Evolutionary conservation across 2,888 invertebrate genomes (phyloP), one percentile per base, ranked within the genome.

Genomic region (Brachyptera putata): DNA sequence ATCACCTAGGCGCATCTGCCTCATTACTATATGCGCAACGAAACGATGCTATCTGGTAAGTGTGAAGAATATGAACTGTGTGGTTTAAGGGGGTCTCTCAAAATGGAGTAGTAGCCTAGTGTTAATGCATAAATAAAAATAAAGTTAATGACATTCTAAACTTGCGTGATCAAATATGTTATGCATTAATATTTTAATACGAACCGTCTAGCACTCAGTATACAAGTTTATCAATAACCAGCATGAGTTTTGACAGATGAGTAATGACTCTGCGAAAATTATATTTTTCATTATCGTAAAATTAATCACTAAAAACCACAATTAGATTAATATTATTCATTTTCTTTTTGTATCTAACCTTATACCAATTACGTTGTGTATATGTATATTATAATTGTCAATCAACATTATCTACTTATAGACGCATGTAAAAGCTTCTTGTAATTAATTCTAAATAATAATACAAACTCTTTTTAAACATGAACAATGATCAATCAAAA

Each of bases 401-500:
- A 36, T 53, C 53, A 53, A 34, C 49, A 13, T 26, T 30, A 24
- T 50, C 26, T 49, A 22, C 30, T 25, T 50, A 26, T 5, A 11
- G 49, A 50, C 49, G 49, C 49, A 26, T 50, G 26, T 50, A 16
- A 25, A 4, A 26, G 49, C 24, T 50, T n/a, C n/a, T n/a, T 16
- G 34, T 53, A 53, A 53, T 53, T 53, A 53, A 53, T 53, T 22
- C 16, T 21, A 3, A 13, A 53, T 34, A 53, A 34, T 34, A 21
- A 18, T 9, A 34, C 16, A 13, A 9, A 18, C 2, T 36, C 53
- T 18, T 18, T 53, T 53, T 36, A 34, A 34, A 53, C 53, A 18
- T 53, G 53, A 53, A 36, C 34, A 16, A 22, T 53, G 34, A 53
- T 53, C 34, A 53, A 53, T 53, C 53, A 36, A 36, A n/a, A 36